Conservation (phyloP, 1,140 invertebrate genomes). For the Heliconius hewitsoni region DNA sequence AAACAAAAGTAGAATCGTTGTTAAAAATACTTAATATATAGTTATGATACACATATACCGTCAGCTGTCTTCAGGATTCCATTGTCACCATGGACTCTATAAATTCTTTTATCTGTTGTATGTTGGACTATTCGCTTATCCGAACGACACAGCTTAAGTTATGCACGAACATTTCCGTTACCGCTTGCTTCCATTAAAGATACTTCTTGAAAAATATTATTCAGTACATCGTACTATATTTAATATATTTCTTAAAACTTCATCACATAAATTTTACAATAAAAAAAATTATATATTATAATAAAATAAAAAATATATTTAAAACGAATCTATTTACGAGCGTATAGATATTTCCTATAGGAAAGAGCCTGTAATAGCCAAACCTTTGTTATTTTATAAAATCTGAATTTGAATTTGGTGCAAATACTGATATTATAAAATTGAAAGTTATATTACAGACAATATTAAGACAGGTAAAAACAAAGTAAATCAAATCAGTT, state of each 20-base stretch:
- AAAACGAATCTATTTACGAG: too few relatives aligned
- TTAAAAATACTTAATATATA: not conserved
- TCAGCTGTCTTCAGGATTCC: not conserved
- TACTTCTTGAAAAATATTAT: not conserved
- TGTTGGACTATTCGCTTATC: not conserved
- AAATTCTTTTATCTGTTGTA: constrained; percentile 7
- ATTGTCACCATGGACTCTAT: not conserved
- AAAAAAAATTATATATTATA: not conserved
- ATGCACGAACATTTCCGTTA: constrained; percentile 10
- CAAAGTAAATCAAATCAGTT: too few relatives aligned
- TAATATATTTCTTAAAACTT: not conserved
- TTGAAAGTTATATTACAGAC: too few relatives aligned
- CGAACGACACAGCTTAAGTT: constrained; percentile 2
- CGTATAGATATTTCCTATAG: too few relatives aligned
- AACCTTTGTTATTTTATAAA: too few relatives aligned
- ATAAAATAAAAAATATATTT: too few relatives aligned
- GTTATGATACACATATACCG: not conserved
- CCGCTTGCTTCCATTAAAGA: not conserved
- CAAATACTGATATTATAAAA: too few relatives aligned
- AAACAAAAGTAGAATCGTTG: not conserved
- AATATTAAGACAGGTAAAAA: too few relatives aligned
- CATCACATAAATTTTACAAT: not conserved
- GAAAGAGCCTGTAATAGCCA: too few relatives aligned
- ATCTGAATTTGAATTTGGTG: too few relatives aligned
- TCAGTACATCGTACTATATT: not conserved